Base-by-base conservation (phyloP, 1,140 invertebrate species). In the Agrypnia vestita region DNA sequence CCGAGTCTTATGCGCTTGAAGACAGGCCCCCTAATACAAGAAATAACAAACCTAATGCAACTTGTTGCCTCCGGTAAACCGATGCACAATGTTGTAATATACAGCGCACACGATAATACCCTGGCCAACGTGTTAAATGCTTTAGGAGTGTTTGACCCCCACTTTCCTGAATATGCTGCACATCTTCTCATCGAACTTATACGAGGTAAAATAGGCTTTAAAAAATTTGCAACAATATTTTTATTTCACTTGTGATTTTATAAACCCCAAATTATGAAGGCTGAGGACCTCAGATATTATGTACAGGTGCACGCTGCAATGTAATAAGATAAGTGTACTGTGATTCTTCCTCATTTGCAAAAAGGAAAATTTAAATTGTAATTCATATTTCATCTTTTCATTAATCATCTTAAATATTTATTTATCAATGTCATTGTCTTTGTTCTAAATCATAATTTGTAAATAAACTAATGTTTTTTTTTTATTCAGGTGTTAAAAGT, bases 21-120 rank as follows among this genome's bases (percentile, higher is more conserved):
- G 21, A 15, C 46, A 11, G 67, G 67, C 4, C 67, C 67, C n/a
- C 67, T 71, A 10, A 49, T 71, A 46, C 47, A 71, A 12, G 43
- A 49, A 15, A 71, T 71, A 9, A 17, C 43, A n/a, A 12, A 15
- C 15, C 43, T 17, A 19, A 8, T 71, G 15, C 86, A 91, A 47
- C 88, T 89, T 10, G 67, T 15, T 10, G 43, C 43, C n/a, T 86
- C 88, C 0, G 84, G 80, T 0, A 82, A 84, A 0, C 90, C 91
- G 6, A 84, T 91, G 80, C 89, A 92, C 46, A 95, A 94, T 83
- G 80, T 96, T 61, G 92, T 92, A 84, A 90, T 96, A 21, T 96
- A 95, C 84, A 96, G 94, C 84, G 94, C 90, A 35, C 96, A 98
- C 86, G 97, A 98, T 86, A 93, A 93, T 4, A 97, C 95, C 0